Base-by-base conservation (phyloP, 2,797 vertebrate species). In the Dermochelys coriacea region DNA sequence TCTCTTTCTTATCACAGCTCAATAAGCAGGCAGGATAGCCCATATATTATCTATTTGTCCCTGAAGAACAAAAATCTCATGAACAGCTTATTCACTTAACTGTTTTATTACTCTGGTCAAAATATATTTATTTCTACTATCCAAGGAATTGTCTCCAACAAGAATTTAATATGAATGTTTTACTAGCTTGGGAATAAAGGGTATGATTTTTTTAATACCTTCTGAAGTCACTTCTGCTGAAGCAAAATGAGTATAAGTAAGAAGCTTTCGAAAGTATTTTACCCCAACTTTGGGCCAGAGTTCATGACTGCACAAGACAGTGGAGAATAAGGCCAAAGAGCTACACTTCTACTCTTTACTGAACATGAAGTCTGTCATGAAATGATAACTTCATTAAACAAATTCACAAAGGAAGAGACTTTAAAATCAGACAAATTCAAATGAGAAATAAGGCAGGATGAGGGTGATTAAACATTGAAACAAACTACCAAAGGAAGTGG, bases 171-270 rank as follows among this genome's bases (percentile, higher is more conserved):
- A 31, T 6, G 14, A 12, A 8, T 15, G 21, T 14, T 41, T n/a
- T 55, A 14, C 45, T 51, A 59, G 1, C 8, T 2, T 64, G 31
- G 82, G 85, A 12, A 78, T 31, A 81, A 37, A 5, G 0, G 49
- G 0, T 54, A 16, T 10, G 0, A 0, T 81, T 77, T 52, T 75
- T 75, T 12, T 1, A 0, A 3, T 82, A 57, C 16, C 31, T 51
- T 83, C 27, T 71, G 51, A 23, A 34, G 51, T 50, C 47, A 45
- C 23, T 86, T 25, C 49, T 84, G 84, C 51, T 85, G 74, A 68
- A 92, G 79, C 84, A 31, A 1, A 9, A 27, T 2, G 5, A 14
- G 25, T 2, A 77, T 89, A 88, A 45, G 51, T 89, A 88, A 45
- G 51, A 61, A 79, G 93, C 86, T 85, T 85, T 81, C 84, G 45